phyloP scores from a whole-genome alignment of 37 sponge, comb jelly and placozoan genomes.

The Haliclona indistincta region DNA sequence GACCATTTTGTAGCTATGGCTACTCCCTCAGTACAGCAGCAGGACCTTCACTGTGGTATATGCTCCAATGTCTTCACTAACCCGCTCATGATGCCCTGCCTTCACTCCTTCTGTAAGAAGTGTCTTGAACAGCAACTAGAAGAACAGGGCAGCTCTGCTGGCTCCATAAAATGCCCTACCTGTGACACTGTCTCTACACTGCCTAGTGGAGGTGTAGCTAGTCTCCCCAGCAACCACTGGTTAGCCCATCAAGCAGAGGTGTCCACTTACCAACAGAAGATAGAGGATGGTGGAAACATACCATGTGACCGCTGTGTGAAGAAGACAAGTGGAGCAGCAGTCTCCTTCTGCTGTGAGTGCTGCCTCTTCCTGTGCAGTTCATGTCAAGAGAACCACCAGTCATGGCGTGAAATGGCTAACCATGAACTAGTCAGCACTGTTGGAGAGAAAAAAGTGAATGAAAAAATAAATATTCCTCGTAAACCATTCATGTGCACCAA shows the following conservation, averaged over 20 bases:
- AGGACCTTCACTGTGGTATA: too few species aligned
- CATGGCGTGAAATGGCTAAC: slow-evolving; percentile 10
- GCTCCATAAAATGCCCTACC: slow-evolving; percentile 39
- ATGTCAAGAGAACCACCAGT: slow-evolving; percentile 34
- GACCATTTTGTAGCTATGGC: too few species aligned
- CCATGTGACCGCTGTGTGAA: slow-evolving; percentile 41
- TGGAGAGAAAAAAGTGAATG: too few species aligned
- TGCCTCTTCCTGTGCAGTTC: slow-evolving; percentile 45
- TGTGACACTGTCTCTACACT: too few species aligned
- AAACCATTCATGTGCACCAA: slow-evolving; percentile 13
- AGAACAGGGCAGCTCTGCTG: background rate
- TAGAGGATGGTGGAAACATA: background rate
- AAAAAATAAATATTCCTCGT: too few species aligned
- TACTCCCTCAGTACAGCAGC: too few species aligned
- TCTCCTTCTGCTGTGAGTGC: slow-evolving; percentile 41
- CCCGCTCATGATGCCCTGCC: slow-evolving; percentile 47
- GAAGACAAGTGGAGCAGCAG: slow-evolving; percentile 23
- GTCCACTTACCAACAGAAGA: slow-evolving; percentile 24
- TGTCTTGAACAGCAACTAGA: slow-evolving; percentile 27
- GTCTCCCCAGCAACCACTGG: slow-evolving; percentile 23
- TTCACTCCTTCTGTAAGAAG: slow-evolving; percentile 53
- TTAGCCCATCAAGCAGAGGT: slow-evolving; percentile 36
- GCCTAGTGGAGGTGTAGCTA: slow-evolving; percentile 8
- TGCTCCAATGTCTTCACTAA: slow-evolving; percentile 39
- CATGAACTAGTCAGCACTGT: slow-evolving; percentile 36